Evolutionary conservation across 2,888 invertebrate genomes (phyloP).

Genomic region (Escarpia spicata): DNA sequence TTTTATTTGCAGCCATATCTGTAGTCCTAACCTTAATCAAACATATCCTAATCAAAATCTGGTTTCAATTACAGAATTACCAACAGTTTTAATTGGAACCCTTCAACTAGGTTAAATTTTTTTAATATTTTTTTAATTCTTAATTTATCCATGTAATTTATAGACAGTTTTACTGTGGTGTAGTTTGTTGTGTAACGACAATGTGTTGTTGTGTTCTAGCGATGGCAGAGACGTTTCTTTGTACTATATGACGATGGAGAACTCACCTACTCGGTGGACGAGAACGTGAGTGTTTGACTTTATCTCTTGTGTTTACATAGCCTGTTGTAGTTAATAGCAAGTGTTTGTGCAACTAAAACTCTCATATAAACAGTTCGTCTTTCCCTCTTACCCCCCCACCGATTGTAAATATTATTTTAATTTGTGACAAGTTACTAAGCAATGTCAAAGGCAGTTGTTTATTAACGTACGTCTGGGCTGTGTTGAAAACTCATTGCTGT

Average conservation of each 20-base stretch:
- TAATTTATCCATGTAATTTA: background rate
- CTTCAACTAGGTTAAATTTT: background rate
- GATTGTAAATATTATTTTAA: background rate
- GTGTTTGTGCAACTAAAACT: background rate
- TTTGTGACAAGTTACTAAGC: background rate
- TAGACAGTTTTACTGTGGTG: background rate
- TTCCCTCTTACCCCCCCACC: background rate
- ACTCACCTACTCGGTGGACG: constrained; percentile 95
- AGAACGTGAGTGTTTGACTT: constrained; percentile 83
- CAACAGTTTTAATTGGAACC: background rate
- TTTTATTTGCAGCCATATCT: background rate
- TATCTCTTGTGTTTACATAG: background rate
- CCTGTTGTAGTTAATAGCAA: background rate
- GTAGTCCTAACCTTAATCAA: background rate
- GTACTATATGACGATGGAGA: constrained; percentile 97
- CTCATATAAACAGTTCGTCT: background rate
- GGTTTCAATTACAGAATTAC: background rate
- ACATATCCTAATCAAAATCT: background rate
- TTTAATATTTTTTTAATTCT: background rate
- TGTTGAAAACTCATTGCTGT: background rate
- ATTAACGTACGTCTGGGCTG: background rate
- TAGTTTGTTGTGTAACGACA: background rate
- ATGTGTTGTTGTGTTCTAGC: constrained; percentile 71
- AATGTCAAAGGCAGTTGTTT: background rate
- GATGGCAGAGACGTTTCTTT: constrained; percentile 99